These are phyloP conservation scores for Hoplostethus mediterraneus DNA, from an alignment of 2,797 vertebrate genomes.

Conservation along the genomic window DNA sequence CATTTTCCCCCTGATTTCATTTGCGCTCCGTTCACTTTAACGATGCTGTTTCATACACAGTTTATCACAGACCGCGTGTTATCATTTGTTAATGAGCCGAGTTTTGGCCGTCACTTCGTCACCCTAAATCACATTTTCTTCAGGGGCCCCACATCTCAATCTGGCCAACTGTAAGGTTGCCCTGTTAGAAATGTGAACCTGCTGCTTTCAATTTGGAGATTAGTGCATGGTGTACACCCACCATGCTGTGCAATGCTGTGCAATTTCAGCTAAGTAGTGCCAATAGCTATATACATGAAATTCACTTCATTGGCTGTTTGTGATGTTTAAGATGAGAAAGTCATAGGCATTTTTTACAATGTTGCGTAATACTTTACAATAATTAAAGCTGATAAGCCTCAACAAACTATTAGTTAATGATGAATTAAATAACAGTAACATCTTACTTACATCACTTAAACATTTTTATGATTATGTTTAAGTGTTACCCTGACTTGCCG, in stretches of 20 bases:
- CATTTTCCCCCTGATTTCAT: conserved; percentile 4
- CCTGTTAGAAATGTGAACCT: conserved; percentile 49
- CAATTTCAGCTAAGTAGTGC: conserved; percentile 34
- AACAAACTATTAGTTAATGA: too few species aligned
- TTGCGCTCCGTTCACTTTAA: not conserved
- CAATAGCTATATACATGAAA: conserved; percentile 30
- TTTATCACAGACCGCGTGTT: conserved; percentile 29
- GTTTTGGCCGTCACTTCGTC: conserved; percentile 33
- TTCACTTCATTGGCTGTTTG: conserved; percentile 10
- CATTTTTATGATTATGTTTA: too few species aligned
- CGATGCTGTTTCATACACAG: not conserved
- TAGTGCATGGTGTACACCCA: conserved; percentile 59
- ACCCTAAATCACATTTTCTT: conserved; percentile 43
- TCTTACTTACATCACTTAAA: too few species aligned
- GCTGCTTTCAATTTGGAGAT: conserved; percentile 76
- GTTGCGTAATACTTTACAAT: not conserved
- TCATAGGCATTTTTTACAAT: too few species aligned
- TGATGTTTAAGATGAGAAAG: not conserved
- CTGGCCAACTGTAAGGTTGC: conserved; percentile 40
- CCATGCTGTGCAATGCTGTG: conserved; percentile 48
- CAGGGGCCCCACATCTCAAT: conserved; percentile 51
- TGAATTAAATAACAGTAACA: too few species aligned
- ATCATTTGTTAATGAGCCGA: conserved; percentile 42
- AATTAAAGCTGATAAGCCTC: not conserved
- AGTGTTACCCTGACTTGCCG: too few species aligned